phyloP scores from a whole-genome alignment of 2,797 vertebrate genomes.

The Ambastaia sidthimunki region DNA sequence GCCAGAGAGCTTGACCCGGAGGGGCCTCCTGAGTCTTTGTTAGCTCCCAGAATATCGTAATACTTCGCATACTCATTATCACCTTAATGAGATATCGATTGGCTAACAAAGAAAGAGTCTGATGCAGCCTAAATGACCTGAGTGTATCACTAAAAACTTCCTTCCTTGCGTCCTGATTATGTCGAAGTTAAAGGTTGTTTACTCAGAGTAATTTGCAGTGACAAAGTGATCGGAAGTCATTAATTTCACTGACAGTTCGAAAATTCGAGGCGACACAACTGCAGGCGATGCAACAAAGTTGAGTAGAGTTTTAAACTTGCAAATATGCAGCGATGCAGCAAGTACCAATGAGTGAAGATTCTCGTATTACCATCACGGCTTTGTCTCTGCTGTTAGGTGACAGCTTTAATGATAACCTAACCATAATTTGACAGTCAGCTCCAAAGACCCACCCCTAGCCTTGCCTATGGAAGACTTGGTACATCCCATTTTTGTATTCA shows the following conservation, averaged over 20 bases:
- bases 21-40: neutral
- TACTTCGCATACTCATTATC: neutral
- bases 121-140: neutral
- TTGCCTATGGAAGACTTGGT: too few relatives aligned
- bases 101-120: neutral
- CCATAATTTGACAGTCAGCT: too few relatives aligned
- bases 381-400: too few relatives aligned
- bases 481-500: too few relatives aligned
- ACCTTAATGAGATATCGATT: conserved; percentile 19
- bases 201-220: neutral
- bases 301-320: neutral
- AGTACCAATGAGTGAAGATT: too few relatives aligned
- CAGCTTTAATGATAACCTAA: too few relatives aligned
- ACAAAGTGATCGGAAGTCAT: neutral
- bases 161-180: neutral
- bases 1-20: neutral
- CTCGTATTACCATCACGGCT: too few relatives aligned
- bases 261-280: neutral
- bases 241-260: neutral
- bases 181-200: neutral
- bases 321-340: too few relatives aligned
- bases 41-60: neutral
- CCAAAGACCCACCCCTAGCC: too few relatives aligned
- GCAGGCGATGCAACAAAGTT: neutral
- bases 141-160: neutral